These are phyloP conservation scores for Ophthalmolycus amberensis DNA, from an alignment of 2,113 vertebrate species.

Conservation along the genomic window DNA sequence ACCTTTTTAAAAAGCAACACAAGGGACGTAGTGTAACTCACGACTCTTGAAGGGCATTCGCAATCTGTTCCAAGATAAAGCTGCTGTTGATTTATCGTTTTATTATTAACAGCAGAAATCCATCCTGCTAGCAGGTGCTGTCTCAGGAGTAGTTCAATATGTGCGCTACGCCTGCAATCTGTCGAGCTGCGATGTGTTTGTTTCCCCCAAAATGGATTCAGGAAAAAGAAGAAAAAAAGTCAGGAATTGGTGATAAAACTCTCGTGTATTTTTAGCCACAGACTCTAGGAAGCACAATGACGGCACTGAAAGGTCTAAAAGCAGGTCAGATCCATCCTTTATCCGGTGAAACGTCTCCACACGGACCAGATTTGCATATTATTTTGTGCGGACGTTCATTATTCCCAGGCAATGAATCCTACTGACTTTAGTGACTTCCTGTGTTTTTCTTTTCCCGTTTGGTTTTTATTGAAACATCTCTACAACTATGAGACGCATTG, in stretches of 20 bases:
- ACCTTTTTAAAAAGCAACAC: conserved; percentile 9
- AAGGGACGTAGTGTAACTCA: neutral
- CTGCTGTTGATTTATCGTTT: neutral
- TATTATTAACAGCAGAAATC: neutral
- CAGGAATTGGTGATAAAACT: too few species aligned
- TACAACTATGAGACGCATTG: too few species aligned
- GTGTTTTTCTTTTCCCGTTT: too few species aligned
- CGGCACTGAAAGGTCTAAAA: too few species aligned
- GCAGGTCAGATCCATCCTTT: neutral
- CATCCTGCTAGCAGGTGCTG: neutral
- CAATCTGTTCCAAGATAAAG: neutral
- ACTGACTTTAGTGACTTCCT: too few species aligned
- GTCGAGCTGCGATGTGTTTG: neutral
- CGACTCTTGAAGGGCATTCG: neutral
- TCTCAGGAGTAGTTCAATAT: neutral
- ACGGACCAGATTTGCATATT: too few species aligned
- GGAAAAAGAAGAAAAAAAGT: neutral
- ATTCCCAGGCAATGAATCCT: too few species aligned
- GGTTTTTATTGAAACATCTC: too few species aligned
- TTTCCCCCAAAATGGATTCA: neutral
- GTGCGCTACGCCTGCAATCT: neutral
- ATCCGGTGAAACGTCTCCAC: neutral
- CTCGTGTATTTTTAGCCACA: neutral
- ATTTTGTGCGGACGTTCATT: too few species aligned
- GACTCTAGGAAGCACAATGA: too few species aligned